Conservation (phyloP, 2,113 vertebrate species). For the Vulpes ferrilata region DNA sequence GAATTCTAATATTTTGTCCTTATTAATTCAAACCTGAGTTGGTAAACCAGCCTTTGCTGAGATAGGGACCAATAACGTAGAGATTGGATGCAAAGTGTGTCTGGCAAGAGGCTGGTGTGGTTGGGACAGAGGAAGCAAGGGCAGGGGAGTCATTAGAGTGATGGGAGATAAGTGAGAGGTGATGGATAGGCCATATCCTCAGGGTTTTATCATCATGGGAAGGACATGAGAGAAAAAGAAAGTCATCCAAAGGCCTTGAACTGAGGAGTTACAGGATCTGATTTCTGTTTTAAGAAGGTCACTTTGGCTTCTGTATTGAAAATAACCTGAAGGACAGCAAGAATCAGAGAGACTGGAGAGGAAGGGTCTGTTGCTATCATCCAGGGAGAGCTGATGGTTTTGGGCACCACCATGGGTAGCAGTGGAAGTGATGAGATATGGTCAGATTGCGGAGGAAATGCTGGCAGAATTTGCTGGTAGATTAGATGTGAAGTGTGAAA, state of each 20-base stretch:
- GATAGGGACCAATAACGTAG: neutral
- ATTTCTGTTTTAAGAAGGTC: neutral
- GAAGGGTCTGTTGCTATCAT: too few species aligned
- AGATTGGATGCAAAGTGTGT: neutral
- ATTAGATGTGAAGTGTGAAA: neutral
- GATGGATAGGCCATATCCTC: neutral
- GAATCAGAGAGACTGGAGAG: neutral
- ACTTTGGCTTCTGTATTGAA: neutral
- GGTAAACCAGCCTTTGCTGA: neutral
- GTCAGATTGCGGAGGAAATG: neutral
- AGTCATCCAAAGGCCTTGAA: neutral
- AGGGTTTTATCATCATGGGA: neutral
- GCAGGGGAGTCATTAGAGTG: rapidly evolving
- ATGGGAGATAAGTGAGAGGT: neutral
- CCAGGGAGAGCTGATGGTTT: neutral
- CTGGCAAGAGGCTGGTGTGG: neutral
- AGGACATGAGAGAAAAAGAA: neutral
- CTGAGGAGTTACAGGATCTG: neutral
- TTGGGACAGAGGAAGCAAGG: too few species aligned
- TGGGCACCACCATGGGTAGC: neutral
- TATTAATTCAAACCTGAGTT: neutral
- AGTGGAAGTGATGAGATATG: neutral
- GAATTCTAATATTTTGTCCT: neutral
- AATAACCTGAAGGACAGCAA: neutral
- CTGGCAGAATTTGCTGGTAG: neutral